Evolutionary conservation across 2,888 invertebrate species (phyloP).

Genomic region (Julus scanicus): DNA sequence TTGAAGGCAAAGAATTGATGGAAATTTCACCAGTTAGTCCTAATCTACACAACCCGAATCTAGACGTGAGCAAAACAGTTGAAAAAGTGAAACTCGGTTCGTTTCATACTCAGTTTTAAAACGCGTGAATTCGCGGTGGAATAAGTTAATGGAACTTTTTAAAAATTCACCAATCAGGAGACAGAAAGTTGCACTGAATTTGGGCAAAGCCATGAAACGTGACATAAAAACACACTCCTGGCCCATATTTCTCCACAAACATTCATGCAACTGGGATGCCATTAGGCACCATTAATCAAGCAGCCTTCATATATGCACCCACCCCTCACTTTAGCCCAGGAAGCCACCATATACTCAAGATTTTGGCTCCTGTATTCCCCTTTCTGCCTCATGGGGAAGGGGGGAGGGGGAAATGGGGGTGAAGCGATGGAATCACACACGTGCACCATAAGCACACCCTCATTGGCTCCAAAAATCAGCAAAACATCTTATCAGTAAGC

Average conservation of each 20-base stretch:
- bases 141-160: constrained; percentile 20
- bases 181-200: constrained; percentile 39
- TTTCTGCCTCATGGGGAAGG: background rate
- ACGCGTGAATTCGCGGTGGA: background rate
- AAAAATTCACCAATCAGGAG: constrained; percentile 47
- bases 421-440: background rate
- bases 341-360: background rate
- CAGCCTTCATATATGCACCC: background rate
- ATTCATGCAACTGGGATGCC: background rate
- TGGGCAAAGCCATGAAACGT: constrained; percentile 49
- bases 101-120: constrained; percentile 29
- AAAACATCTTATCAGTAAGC: background rate
- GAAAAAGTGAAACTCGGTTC: background rate
- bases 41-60: background rate
- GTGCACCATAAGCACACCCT: background rate
- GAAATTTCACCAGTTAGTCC: background rate
- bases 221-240: constrained; percentile 42
- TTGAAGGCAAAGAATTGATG: background rate
- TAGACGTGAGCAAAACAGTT: background rate
- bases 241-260: constrained; percentile 37
- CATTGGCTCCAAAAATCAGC: background rate
- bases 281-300: constrained; percentile 23
- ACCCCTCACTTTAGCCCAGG: background rate
- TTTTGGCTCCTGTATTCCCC: background rate
- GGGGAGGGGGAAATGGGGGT: background rate